phyloP scores from a whole-genome alignment of 2,888 invertebrate species.

The Mactromeris polynyma region DNA sequence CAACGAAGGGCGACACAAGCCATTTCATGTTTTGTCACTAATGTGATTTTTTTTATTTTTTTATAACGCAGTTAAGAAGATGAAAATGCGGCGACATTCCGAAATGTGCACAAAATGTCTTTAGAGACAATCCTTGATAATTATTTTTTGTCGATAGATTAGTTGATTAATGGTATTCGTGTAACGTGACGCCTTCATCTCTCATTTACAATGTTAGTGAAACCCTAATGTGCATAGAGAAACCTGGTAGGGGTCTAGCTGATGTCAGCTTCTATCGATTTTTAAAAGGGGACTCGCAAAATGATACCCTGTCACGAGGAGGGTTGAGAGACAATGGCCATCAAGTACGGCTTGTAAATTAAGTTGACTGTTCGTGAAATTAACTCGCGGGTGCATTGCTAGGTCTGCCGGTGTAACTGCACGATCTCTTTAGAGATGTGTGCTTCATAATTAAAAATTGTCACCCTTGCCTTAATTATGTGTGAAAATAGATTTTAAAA shows the following conservation, averaged over 20 bases:
- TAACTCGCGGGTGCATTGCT: conserved; percentile 13
- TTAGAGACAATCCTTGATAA: neutral
- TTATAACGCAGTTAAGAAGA: neutral
- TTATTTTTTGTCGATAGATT: conserved; percentile 14
- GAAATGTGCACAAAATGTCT: neutral
- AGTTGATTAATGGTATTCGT: conserved; percentile 22
- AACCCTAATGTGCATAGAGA: conserved; percentile 27
- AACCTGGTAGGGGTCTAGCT: conserved; percentile 24
- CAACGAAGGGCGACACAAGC: too few relatives aligned
- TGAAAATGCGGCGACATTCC: neutral
- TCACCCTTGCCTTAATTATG: conserved; percentile 1
- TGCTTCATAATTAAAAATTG: conserved; percentile 8
- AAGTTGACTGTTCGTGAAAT: conserved; percentile 29
- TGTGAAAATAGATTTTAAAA: conserved; percentile 15
- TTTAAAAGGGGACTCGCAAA: conserved; percentile 27
- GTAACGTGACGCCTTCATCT: neutral
- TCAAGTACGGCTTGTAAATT: conserved; percentile 31
- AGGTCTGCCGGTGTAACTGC: neutral
- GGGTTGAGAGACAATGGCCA: conserved; percentile 15
- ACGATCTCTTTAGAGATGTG: neutral
- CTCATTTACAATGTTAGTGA: neutral
- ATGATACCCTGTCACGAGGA: conserved; percentile 32
- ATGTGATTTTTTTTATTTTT: too few relatives aligned
- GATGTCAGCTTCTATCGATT: conserved; percentile 32
- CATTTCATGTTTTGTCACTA: too few relatives aligned